These are phyloP conservation scores for Bombus balteatus DNA, from an alignment of 1,140 invertebrate species.

Conservation along the genomic window DNA sequence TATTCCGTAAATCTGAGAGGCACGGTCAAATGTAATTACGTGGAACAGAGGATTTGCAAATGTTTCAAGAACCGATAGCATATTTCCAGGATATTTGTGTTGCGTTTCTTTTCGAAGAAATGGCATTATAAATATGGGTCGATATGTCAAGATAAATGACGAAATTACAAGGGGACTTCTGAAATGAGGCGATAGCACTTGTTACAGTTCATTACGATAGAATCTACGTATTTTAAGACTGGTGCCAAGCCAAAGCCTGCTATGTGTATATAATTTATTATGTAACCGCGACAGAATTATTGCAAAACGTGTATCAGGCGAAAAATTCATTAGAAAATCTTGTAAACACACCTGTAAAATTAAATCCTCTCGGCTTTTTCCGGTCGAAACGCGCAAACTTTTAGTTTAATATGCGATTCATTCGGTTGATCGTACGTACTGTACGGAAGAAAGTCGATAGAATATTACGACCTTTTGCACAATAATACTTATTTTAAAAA, in stretches of 20 bases:
- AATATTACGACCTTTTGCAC: neutral
- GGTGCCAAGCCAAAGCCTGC: slow-evolving; percentile 61
- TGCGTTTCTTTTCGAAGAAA: too few relatives aligned
- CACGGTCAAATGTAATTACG: too few relatives aligned
- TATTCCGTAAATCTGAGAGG: too few relatives aligned
- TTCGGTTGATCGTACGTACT: neutral
- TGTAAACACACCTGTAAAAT: slow-evolving; percentile 4
- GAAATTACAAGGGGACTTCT: slow-evolving; percentile 24
- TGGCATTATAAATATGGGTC: neutral
- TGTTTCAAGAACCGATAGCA: too few relatives aligned
- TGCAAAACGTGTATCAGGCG: slow-evolving; percentile 59
- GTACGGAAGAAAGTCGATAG: neutral
- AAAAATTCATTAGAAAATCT: slow-evolving; percentile 29
- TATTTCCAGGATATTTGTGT: too few relatives aligned
- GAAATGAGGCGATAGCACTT: slow-evolving; percentile 48
- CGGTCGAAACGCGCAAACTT: neutral
- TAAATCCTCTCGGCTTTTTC: neutral
- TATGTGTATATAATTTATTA: slow-evolving; percentile 68
- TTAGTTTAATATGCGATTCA: neutral
- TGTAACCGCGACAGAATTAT: slow-evolving; percentile 58
- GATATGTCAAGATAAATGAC: neutral
- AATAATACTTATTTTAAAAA: too few relatives aligned
- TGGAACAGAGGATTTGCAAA: fast-evolving
- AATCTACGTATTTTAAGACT: slow-evolving; percentile 70
- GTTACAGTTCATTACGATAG: slow-evolving; percentile 65